Evolutionary conservation across 2,888 invertebrate genomes (phyloP), one percentile per base, ranked within the genome.

Genomic region (Deroplatys truncata): DNA sequence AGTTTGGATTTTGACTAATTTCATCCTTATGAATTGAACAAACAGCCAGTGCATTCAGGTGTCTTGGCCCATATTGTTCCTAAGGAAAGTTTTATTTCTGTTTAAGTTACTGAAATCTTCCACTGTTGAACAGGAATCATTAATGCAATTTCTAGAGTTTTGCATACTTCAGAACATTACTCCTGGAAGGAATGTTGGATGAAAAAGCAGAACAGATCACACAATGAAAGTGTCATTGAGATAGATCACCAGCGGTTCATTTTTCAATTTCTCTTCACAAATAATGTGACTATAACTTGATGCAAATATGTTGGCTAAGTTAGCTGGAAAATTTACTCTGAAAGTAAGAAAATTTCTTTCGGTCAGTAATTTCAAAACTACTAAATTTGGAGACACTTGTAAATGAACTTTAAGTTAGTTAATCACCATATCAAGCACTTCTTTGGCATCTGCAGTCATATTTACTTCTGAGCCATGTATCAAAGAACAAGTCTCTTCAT

Each of bases 231-330:
- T 84, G 29, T 84, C 25, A 84, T 15, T 16, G 25, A 13, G 86
- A 86, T 86, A 16, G 28, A 86, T 49, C 25, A 56, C n/a, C 9
- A 4, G 28, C 49, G 1, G 28, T 56, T n/a, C 13, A 28, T n/a
- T 49, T 86, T 72, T 86, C 28, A 86, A 86, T 86, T 86, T 86
- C 28, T 86, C 86, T 86, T 86, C 72, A 15, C 28, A 86, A 86
- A 72, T 86, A 28, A 86, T 25, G 28, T n/a, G 28, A 15, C 86
- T 86, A n/a, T 86, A 43, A 43, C 29, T 49, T 86, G 86, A 56
- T 86, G 43, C 4, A 43, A 86, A 86, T n/a, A n/a, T n/a, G n/a
- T n/a, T n/a, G 35, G 2, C 15, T 72, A 86, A 72, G 28, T 86
- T 28, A 86, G 28, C 72, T 72, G 28, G 72, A 2, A 86, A 86